phyloP scores from a whole-genome alignment of 2,113 vertebrate species.

The Micronycteris hirsuta region DNA sequence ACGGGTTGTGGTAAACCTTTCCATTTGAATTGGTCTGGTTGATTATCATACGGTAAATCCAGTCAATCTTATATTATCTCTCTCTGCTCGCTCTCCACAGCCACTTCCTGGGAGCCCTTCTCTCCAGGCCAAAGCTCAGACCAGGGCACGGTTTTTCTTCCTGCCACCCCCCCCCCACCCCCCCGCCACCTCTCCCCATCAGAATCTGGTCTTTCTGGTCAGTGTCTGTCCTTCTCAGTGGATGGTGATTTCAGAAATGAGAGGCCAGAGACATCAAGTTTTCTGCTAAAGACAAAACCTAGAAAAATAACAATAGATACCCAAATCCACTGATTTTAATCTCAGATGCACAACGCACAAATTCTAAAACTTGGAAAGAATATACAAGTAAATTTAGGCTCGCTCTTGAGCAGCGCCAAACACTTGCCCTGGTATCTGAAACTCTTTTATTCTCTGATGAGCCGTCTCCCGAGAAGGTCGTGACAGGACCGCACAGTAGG shows the following conservation, averaged over 20 bases:
- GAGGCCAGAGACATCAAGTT: not conserved
- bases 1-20: too few species aligned
- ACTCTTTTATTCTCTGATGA: not conserved
- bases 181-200: too few species aligned
- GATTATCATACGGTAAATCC: too few species aligned
- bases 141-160: not conserved
- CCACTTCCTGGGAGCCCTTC: too few species aligned
- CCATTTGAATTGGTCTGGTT: too few species aligned
- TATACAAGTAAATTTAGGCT: not conserved
- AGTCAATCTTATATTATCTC: too few species aligned
- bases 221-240: not conserved
- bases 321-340: not conserved
- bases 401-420: too few species aligned
- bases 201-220: not conserved
- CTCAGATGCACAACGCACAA: not conserved
- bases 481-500: too few species aligned
- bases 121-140: not conserved
- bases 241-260: not conserved
- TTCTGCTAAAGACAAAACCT: not conserved
- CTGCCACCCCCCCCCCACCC: not conserved
- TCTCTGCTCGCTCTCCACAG: too few species aligned
- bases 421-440: not conserved
- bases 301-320: not conserved
- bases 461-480: too few species aligned
- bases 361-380: not conserved